phyloP scores from a whole-genome alignment of 2,888 invertebrate genomes.

The Colletes collaris region DNA sequence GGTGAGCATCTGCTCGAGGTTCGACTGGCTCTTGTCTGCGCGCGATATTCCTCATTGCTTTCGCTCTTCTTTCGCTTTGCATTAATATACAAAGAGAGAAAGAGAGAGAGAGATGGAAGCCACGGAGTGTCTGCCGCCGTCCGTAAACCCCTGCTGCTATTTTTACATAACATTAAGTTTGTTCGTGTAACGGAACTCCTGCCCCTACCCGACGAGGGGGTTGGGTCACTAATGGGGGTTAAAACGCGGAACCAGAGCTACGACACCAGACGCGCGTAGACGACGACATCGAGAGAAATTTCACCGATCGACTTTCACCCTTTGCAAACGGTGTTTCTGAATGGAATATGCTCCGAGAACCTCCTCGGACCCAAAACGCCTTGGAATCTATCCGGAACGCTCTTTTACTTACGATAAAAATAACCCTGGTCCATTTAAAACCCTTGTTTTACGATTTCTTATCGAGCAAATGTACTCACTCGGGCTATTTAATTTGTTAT shows the following conservation, averaged over 20 bases:
- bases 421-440: too few relatives aligned
- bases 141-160: constrained; percentile 64
- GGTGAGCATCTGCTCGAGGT: constrained; percentile 78
- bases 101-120: constrained; percentile 6
- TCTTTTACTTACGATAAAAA: too few relatives aligned
- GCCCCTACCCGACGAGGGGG: constrained; percentile 10
- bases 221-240: constrained; percentile 79
- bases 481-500: too few relatives aligned
- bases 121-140: constrained; percentile 34
- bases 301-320: constrained; percentile 35
- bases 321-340: background rate
- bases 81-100: constrained; percentile 70
- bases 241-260: constrained; percentile 72
- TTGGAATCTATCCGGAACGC: too few relatives aligned
- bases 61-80: constrained; percentile 62
- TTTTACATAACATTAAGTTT: constrained; percentile 80
- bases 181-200: constrained; percentile 53
- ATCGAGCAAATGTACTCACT: too few relatives aligned
- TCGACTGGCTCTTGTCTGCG: constrained; percentile 61
- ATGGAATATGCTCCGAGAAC: too few relatives aligned
- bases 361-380: too few relatives aligned
- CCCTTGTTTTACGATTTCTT: too few relatives aligned
- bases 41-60: constrained; percentile 27
- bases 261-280: constrained; percentile 42
- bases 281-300: constrained; percentile 39